phyloP scores from a whole-genome alignment of 2,888 invertebrate species.

The Leistus spinibarbis region DNA sequence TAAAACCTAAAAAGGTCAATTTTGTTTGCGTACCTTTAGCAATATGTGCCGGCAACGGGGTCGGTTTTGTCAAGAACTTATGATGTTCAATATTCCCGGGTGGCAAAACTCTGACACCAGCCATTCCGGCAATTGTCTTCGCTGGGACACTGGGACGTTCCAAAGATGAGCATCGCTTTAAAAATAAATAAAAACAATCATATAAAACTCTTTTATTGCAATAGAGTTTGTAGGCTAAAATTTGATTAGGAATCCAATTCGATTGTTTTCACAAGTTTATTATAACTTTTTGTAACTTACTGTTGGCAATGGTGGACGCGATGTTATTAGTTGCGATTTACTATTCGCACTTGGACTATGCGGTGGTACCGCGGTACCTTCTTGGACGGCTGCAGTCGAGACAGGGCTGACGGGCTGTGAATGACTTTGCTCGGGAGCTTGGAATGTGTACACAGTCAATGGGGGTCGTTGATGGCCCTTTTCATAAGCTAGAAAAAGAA shows the following conservation, averaged over 20 bases:
- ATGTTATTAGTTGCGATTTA: conserved; percentile 50
- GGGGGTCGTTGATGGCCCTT: conserved; percentile 84
- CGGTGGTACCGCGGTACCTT: conserved; percentile 46
- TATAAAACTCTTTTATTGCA: too few relatives aligned
- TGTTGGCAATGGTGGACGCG: conserved; percentile 75
- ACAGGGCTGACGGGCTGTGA: conserved; percentile 62
- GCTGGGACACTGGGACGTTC: conserved; percentile 72
- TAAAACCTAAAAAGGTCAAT: too few relatives aligned
- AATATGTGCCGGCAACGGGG: conserved; percentile 76
- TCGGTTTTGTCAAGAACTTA: conserved; percentile 64
- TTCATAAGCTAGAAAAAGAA: conserved; percentile 75
- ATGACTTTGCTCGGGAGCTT: conserved; percentile 71
- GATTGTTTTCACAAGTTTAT: neutral
- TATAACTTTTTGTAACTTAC: conserved; percentile 55
- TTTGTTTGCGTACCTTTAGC: conserved; percentile 76
- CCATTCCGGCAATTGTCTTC: conserved; percentile 57
- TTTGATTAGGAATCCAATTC: neutral
- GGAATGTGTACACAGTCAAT: conserved; percentile 85
- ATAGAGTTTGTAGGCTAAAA: too few relatives aligned
- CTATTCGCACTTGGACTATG: conserved; percentile 44
- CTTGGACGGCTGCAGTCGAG: conserved; percentile 44
- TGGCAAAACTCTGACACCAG: conserved; percentile 56
- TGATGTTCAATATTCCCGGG: conserved; percentile 62
- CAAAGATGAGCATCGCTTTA: conserved; percentile 82
- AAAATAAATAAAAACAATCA: conserved; percentile 38